These are phyloP conservation scores for Netelia inedita DNA, from an alignment of 2,888 invertebrate genomes.

Conservation along the genomic window DNA sequence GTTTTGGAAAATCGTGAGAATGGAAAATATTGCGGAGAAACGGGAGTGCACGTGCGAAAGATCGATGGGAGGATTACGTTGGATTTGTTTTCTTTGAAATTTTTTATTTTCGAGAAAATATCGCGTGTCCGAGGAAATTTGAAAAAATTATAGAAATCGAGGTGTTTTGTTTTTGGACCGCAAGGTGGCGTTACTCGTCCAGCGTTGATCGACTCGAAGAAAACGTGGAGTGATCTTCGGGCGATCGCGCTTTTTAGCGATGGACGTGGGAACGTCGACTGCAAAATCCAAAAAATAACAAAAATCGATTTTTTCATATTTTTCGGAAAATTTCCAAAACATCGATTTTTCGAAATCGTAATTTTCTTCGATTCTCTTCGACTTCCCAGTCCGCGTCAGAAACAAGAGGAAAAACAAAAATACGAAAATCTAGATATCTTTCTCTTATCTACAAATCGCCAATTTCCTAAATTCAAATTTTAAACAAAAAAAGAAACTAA, in stretches of 20 bases:
- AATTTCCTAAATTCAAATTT: not conserved
- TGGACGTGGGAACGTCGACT: slow-evolving; percentile 2
- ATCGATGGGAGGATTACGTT: slow-evolving; percentile 49
- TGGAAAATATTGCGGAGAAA: too few relatives aligned
- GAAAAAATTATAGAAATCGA: slow-evolving; percentile 29
- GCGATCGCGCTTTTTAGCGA: slow-evolving; percentile 70
- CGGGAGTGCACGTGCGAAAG: slow-evolving; percentile 1
- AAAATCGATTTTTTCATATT: slow-evolving; percentile 22
- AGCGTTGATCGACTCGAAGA: slow-evolving; percentile 64
- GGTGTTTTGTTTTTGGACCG: slow-evolving; percentile 41
- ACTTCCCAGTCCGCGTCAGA: not conserved
- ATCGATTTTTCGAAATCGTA: not conserved
- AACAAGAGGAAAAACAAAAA: not conserved
- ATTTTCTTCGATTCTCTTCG: not conserved
- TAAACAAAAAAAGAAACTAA: not conserved
- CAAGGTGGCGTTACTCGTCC: slow-evolving; percentile 23
- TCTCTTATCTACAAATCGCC: slow-evolving; percentile 35
- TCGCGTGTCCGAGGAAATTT: not conserved
- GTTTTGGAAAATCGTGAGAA: too few relatives aligned
- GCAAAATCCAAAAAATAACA: not conserved
- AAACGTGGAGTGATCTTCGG: slow-evolving; percentile 53
- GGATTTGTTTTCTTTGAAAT: not conserved
- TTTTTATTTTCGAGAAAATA: slow-evolving; percentile 9
- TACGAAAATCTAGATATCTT: slow-evolving; percentile 38
- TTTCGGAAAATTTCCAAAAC: not conserved